phyloP scores from a whole-genome alignment of 2,797 vertebrate species.

The Merluccius polli region DNA sequence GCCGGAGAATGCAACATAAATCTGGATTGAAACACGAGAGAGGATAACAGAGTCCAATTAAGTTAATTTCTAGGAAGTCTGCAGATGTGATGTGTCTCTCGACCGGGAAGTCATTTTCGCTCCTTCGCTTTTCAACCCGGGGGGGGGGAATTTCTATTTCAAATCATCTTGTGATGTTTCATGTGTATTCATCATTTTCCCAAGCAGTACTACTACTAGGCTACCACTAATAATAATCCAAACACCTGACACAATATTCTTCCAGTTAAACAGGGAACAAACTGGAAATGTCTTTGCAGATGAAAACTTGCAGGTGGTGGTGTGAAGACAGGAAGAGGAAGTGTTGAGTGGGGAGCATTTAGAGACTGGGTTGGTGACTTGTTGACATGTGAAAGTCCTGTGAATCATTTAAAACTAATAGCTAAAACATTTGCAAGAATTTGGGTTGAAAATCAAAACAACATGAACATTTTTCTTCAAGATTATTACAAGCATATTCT shows the following conservation, averaged over 20 bases:
- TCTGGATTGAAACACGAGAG: conserved; percentile 35
- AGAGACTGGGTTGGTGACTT: background rate
- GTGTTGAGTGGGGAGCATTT: background rate
- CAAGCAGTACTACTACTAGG: background rate
- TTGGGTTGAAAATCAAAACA: too few relatives aligned
- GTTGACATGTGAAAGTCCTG: background rate
- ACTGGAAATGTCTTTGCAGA: background rate
- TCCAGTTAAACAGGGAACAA: background rate
- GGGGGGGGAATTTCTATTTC: background rate
- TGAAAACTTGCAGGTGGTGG: background rate
- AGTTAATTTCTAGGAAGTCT: conserved; percentile 29
- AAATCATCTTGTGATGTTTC: background rate
- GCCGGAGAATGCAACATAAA: conserved; percentile 39
- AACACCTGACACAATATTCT: background rate
- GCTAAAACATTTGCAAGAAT: background rate
- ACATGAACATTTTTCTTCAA: too few relatives aligned
- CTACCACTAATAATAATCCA: background rate
- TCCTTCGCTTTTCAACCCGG: background rate
- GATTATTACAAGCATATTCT: background rate
- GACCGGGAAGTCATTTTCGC: background rate
- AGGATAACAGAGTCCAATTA: conserved; percentile 37
- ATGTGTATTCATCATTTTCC: background rate
- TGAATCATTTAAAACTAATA: background rate
- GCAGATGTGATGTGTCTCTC: conserved; percentile 6
- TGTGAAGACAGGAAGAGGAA: background rate